Conservation (phyloP, 2,113 vertebrate genomes). For the Turdus rufiventris region DNA sequence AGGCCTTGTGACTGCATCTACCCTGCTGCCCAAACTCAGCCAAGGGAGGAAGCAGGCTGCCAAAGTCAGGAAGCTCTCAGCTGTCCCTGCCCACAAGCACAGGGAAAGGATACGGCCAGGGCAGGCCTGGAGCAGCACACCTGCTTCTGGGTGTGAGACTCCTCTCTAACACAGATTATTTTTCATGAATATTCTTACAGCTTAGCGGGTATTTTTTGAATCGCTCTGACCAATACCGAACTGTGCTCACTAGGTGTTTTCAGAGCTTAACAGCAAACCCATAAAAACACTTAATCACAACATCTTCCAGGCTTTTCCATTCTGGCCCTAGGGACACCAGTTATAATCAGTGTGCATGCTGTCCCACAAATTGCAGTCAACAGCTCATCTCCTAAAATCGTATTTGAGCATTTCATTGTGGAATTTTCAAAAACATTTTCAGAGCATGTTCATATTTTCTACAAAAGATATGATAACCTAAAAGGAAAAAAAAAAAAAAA, state of each 20-base stretch:
- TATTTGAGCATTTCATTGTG: neutral
- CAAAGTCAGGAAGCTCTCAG: neutral
- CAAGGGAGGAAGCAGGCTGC: neutral
- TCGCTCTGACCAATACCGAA: neutral
- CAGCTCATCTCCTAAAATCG: neutral
- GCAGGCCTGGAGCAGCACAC: fast-evolving
- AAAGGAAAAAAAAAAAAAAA: neutral
- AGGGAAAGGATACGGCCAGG: neutral
- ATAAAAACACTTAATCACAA: neutral
- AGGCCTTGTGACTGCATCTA: neutral
- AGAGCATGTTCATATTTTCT: neutral
- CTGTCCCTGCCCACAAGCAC: neutral
- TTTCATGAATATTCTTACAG: neutral
- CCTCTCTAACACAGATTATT: neutral
- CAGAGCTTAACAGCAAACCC: neutral
- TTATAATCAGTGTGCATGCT: neutral
- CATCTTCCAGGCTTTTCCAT: neutral
- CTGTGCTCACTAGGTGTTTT: neutral
- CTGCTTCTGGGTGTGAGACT: neutral
- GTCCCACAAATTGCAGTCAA: neutral
- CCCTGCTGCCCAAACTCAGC: neutral
- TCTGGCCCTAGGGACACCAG: neutral
- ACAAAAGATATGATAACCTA: neutral
- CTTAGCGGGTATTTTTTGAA: neutral
- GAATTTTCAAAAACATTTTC: neutral